Evolutionary conservation across 2,113 vertebrate genomes (phyloP).

Genomic region (Pitta sordida): DNA sequence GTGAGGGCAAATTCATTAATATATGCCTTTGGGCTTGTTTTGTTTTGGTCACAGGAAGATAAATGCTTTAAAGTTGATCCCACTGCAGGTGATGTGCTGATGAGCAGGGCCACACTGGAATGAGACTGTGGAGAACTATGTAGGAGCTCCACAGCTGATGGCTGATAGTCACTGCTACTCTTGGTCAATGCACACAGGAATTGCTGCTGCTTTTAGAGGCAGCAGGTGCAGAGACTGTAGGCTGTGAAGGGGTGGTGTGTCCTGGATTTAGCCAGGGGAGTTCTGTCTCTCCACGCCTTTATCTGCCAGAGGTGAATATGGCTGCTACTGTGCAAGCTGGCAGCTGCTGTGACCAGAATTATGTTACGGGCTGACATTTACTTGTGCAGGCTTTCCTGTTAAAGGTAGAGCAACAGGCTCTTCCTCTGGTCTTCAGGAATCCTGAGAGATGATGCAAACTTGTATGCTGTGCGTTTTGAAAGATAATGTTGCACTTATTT

Average conservation of each 20-base stretch:
- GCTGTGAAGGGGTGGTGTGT: neutral
- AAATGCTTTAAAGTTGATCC: neutral
- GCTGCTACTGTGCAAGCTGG: neutral
- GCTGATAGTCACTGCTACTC: neutral
- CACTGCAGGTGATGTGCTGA: neutral
- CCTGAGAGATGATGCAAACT: neutral
- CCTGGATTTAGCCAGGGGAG: neutral
- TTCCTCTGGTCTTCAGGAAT: neutral
- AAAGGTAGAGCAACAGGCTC: neutral
- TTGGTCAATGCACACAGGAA: rapidly evolving
- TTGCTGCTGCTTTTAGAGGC: neutral
- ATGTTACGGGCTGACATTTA: neutral
- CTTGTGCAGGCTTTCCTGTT: neutral
- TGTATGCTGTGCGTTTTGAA: neutral
- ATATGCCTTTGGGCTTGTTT: neutral
- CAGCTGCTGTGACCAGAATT: neutral
- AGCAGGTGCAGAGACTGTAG: neutral
- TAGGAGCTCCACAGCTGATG: neutral
- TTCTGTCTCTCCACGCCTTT: neutral
- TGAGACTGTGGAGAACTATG: neutral
- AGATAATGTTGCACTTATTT: neutral
- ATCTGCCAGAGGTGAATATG: neutral
- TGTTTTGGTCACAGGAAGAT: constrained; percentile 5
- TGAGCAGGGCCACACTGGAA: neutral
- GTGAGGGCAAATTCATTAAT: neutral